A percentile compares a stretch with the other conserved stretches of the same genome.
Evolutionary conservation across 2,797 vertebrate species (phyloP).

Genomic region (Enteromius radiatus): DNA sequence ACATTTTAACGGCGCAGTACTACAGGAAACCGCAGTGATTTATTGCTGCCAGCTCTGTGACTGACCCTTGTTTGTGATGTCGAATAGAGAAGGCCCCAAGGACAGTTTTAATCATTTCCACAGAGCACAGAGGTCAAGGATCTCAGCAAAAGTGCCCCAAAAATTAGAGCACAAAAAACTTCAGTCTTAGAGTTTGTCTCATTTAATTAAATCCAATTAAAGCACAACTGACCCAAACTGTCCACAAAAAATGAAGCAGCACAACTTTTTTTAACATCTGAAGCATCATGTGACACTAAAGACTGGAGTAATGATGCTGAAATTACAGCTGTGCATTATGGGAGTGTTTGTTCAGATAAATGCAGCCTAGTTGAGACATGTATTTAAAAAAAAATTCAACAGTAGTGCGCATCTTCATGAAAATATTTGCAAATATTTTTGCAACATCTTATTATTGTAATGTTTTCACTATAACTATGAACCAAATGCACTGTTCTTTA

Average conservation of each 20-base stretch:
- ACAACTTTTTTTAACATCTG: neutral
- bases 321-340: neutral
- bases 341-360: neutral
- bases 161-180: neutral
- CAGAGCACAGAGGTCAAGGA: conserved; percentile 27
- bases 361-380: neutral
- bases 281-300: neutral
- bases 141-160: neutral
- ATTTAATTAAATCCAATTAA: neutral
- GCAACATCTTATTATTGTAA: neutral
- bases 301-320: neutral
- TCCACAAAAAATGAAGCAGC: neutral
- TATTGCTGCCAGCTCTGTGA: conserved; percentile 25
- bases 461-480: neutral
- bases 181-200: neutral
- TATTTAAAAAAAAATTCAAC: neutral
- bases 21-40: conserved; percentile 30
- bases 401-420: neutral
- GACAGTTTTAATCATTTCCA: conserved; percentile 26
- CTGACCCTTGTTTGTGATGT: conserved; percentile 34
- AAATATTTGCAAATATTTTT: neutral
- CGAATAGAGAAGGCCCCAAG: neutral
- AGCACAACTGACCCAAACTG: neutral
- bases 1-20: conserved; percentile 6
- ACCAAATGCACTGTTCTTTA: neutral